These are phyloP conservation scores for Phalacrocorax carbo DNA, from an alignment of 2,113 vertebrate species.

Conservation along the genomic window DNA sequence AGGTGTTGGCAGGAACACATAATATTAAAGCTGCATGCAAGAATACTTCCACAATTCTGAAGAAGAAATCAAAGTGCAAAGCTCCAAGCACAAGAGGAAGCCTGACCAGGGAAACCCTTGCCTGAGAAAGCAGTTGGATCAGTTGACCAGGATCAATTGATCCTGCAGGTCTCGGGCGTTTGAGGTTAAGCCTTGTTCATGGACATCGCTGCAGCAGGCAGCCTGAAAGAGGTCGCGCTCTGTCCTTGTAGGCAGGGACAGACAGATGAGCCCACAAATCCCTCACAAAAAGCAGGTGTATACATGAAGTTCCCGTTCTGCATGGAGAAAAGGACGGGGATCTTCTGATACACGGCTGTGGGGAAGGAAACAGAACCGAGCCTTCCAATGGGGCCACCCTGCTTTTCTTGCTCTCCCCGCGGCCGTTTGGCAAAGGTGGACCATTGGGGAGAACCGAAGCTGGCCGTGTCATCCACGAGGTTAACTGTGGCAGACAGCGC, in stretches of 20 bases:
- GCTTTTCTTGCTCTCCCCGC: background rate
- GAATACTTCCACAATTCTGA: background rate
- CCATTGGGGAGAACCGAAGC: background rate
- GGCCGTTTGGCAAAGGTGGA: background rate
- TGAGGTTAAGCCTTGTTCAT: background rate
- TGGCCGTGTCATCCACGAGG: fast-evolving
- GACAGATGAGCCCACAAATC: background rate
- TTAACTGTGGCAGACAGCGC: background rate
- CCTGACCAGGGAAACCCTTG: background rate
- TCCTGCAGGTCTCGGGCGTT: background rate
- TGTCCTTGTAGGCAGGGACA: background rate
- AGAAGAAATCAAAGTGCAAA: background rate
- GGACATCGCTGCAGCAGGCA: background rate
- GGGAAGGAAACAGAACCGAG: background rate
- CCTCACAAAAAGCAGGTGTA: background rate
- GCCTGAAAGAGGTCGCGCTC: background rate
- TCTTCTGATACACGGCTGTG: background rate
- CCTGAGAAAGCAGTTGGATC: background rate
- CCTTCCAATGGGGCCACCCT: background rate
- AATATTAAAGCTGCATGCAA: background rate
- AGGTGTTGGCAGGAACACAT: conserved; percentile 24
- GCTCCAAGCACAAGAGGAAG: background rate
- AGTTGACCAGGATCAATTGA: background rate
- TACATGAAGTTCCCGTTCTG: background rate
- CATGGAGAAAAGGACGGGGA: background rate